Base-by-base conservation (phyloP, 2,888 invertebrate species). In the Zhengitettix transpicula region DNA sequence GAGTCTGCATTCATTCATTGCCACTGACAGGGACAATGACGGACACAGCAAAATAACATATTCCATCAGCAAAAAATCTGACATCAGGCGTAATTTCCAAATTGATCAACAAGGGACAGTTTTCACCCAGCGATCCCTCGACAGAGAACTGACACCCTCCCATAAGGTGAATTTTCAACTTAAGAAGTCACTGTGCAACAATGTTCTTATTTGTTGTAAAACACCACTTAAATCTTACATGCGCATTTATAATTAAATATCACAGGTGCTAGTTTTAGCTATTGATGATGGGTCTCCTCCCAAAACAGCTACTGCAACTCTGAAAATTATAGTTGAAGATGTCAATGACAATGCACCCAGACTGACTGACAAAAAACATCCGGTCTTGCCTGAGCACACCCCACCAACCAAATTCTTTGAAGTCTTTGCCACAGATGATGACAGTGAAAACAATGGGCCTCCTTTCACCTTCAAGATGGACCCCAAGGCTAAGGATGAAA, bases 391-490 rank as follows among this genome's bases (percentile, higher is more conserved):
- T 63, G 78, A 78, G 66, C 75, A 78, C 66, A 71, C 72, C n/a
- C 71, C 73, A 8, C 75, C 76, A 10, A 69, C 72, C 61, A 71
- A 71, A 61, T 71, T 74, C 12, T 72, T 73, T 10, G 74, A 74
- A 64, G 71, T 75, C 28, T 67, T 74, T 60, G 74, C 75, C 0
- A 73, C 72, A 8, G 74, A 74, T 65, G 74, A 74, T 65, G 65
- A 73, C 11, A 72, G 70, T 42, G 73, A 73, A 60, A 72, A 72
- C 41, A 75, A 76, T 65, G 78, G 78, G 40, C 77, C 78, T 41
- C 77, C 78, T 10, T 78, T 78, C 72, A 68, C 75, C 65, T 69
- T 79, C 73, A 66, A 72, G 65, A 66, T 78, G 69, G 74, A 75
- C 66, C 74, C 75, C 3, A 73, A 73, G 61, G 73, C 73, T 12